A percentile compares a stretch with the other conserved stretches of the same genome.
phyloP scores from a whole-genome alignment of 1,140 invertebrate species.

The Eriocheir sinensis region DNA sequence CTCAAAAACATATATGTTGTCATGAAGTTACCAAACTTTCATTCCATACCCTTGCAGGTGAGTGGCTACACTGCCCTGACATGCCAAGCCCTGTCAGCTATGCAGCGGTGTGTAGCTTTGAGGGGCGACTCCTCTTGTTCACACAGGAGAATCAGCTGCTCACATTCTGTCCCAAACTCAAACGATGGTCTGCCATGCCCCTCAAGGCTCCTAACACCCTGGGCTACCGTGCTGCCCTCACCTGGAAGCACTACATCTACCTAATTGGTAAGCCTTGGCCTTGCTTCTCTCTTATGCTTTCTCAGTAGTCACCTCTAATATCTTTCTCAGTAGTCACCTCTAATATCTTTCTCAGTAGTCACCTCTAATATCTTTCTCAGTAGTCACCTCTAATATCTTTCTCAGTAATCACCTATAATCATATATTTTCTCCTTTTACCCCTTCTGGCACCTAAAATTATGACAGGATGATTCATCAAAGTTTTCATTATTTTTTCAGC shows the following conservation, averaged over 20 bases:
- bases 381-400: too few relatives aligned
- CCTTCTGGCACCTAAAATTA: too few relatives aligned
- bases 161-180: conserved; percentile 56
- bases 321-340: too few relatives aligned
- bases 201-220: conserved; percentile 56
- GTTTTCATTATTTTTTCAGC: too few relatives aligned
- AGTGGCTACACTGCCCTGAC: conserved; percentile 61
- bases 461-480: too few relatives aligned
- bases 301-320: too few relatives aligned
- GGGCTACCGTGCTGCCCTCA: conserved; percentile 65
- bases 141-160: conserved; percentile 69
- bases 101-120: conserved; percentile 64
- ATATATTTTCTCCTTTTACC: too few relatives aligned
- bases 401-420: too few relatives aligned
- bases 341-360: too few relatives aligned
- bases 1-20: too few relatives aligned
- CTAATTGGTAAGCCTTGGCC: conserved; percentile 53
- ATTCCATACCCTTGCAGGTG: conserved; percentile 8
- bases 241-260: conserved; percentile 57
- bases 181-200: conserved; percentile 66
- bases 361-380: too few relatives aligned
- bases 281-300: background rate
- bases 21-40: background rate
- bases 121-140: conserved; percentile 66
- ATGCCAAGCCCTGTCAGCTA: conserved; percentile 63